Base-by-base conservation (phyloP, 2,888 invertebrate species). In the Antheraea yamamai region DNA sequence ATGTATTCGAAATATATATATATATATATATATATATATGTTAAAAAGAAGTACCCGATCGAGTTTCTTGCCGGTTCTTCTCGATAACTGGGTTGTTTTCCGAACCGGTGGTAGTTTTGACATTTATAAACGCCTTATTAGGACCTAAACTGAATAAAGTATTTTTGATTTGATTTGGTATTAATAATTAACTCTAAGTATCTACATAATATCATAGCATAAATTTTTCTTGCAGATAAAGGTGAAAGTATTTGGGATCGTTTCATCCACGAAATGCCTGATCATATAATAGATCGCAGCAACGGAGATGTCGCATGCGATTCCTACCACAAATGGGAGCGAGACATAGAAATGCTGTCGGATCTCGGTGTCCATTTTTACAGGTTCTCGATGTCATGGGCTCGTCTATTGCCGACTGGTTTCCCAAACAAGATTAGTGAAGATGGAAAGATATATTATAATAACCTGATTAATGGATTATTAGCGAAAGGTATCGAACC, bases 301-400 rank as follows among this genome's bases (percentile, higher is more conserved):
- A 95, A 92, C 61, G 96, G 95, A 0, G 96, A 96, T 55, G 75
- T 80, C 83, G 95, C 96, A 0, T 95, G 95, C 78, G 95, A 96
- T 75, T 90, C 90, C 4, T 90, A 88, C 87, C 91, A 96, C 81
- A 94, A 93, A 75, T 96, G 95, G 88, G 88, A 91, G 79, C 94
- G 96, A 20, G 95, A 95, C 77, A 84, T 95, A 0, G 82, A 87
- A 61, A 86, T 94, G 70, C 78, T 90, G 0, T 79, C 81, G 2
- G 85, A 93, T 23, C 61, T 95, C 35, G 92, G 92, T 79, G 86
- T 91, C 0, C 79, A 93, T 74, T 89, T 90, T 77, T 95, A 81
- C 68, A 78, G 30, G 14, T 95, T 96, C 81, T 95, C 95, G 0
- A 86, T 96, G 72, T 94, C 96, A 1, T 97, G 96, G 96, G 81